These are phyloP conservation scores for Sisor rabdophorus DNA, from an alignment of 2,113 vertebrate genomes.

Conservation along the genomic window DNA sequence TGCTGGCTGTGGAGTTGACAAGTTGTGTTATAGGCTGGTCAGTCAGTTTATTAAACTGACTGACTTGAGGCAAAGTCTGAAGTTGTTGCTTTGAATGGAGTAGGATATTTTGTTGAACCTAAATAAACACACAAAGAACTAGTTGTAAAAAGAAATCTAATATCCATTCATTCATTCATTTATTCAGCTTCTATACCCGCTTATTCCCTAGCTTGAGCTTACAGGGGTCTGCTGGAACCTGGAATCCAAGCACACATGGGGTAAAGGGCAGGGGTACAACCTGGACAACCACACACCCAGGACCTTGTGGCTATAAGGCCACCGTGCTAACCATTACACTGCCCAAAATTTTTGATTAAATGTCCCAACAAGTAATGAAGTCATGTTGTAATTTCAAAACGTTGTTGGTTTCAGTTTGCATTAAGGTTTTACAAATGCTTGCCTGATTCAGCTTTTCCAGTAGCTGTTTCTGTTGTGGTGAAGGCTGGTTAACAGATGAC, in stretches of 20 bases:
- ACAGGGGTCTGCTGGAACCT: too few relatives aligned
- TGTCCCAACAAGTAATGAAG: too few relatives aligned
- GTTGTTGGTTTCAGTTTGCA: neutral
- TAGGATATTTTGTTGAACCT: conserved; percentile 83
- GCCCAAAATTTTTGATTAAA: too few relatives aligned
- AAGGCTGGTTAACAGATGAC: conserved; percentile 69
- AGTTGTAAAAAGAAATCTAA: neutral
- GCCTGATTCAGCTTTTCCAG: conserved; percentile 89
- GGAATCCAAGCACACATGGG: too few relatives aligned
- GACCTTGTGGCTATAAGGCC: too few relatives aligned
- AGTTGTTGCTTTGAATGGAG: conserved; percentile 67
- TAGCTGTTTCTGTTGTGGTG: conserved; percentile 79
- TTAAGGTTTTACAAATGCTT: conserved; percentile 21
- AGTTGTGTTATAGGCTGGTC: conserved; percentile 61
- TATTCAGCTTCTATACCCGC: too few relatives aligned
- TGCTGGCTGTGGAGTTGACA: conserved; percentile 54
- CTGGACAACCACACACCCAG: too few relatives aligned
- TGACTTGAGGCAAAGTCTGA: conserved; percentile 41
- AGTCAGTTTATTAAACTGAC: conserved; percentile 65
- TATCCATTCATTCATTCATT: too few relatives aligned
- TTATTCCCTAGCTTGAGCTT: too few relatives aligned
- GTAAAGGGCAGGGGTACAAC: too few relatives aligned
- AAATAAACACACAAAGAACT: conserved; percentile 15
- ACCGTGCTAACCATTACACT: too few relatives aligned
- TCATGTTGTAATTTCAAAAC: neutral